These are phyloP conservation scores for Xenopus borealis DNA, from an alignment of 2,113 vertebrate species.

Conservation along the genomic window DNA sequence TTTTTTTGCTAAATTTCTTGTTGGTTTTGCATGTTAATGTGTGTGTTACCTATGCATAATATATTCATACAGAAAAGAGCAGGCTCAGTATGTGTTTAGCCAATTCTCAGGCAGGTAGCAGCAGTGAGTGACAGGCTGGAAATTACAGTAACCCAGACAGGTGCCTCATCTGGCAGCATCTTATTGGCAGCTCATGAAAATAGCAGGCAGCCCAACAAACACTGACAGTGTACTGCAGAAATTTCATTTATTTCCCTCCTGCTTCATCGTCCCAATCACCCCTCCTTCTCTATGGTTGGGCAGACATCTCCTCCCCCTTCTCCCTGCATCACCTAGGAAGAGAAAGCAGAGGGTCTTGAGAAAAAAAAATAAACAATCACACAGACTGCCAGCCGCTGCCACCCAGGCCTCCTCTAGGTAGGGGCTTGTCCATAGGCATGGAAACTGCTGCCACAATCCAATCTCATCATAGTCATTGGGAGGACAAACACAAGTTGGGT, in stretches of 20 bases:
- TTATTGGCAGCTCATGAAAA: background rate
- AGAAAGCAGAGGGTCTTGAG: conserved; percentile 17
- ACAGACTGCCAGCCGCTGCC: conserved; percentile 8
- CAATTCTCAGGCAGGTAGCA: background rate
- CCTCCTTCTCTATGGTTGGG: conserved; percentile 32
- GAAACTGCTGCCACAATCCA: conserved; percentile 32
- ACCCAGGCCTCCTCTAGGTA: background rate
- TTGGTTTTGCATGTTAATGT: too few species aligned
- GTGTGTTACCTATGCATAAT: too few species aligned
- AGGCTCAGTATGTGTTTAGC: too few species aligned
- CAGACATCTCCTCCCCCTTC: conserved; percentile 37
- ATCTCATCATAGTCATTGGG: background rate
- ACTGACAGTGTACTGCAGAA: background rate
- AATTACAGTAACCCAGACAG: background rate
- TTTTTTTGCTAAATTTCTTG: too few species aligned
- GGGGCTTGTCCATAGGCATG: conserved; percentile 39
- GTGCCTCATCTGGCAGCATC: background rate
- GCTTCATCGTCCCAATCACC: conserved; percentile 22
- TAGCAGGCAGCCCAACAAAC: background rate
- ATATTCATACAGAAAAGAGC: too few species aligned
- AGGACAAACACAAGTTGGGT: background rate
- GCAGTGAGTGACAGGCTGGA: background rate
- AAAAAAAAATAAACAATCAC: conserved; percentile 13
- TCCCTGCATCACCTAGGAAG: conserved; percentile 37
- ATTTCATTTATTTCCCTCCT: conserved; percentile 12